Base-by-base conservation (phyloP, 2,797 vertebrate genomes). In the Euphonia xanthogaster region DNA sequence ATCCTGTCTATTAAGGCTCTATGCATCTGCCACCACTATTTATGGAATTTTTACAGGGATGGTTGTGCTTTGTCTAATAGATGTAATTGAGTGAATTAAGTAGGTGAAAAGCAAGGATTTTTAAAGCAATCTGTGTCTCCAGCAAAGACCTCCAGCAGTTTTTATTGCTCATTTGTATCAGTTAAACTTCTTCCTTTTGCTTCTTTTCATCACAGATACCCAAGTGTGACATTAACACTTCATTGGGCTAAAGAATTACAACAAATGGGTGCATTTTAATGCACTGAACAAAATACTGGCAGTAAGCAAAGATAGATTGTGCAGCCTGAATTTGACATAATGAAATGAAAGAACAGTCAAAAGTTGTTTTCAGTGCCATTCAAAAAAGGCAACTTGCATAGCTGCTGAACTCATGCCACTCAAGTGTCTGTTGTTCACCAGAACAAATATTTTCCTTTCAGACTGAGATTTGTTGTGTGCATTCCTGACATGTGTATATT, bases 361-460 rank as follows among this genome's bases (percentile, higher is more conserved):
- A 85, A 81, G 15, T 40, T 12, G 24, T 3, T 74, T 90, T 79
- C 71, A 71, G 5, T 60, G 45, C 23, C 28, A 16, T 17, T 24
- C 18, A 40, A 24, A 66, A 77, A 66, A 28, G 28, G 21, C 45
- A 33, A 30, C 83, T 73, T 84, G 40, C 37, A 20, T 79, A 0
- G 0, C 37, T 67, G 30, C 55, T 88, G 17, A 75, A 62, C 73
- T 92, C 21, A 0, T 42, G 57, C 58, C n/a, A 22, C 77, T 92
- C 55, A 42, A 12, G 45, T 40, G 35, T 74, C 61, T 82, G 48
- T 31, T 76, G n/a, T 54, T 93, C 55, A 44, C 30, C 35, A 86
- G 48, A 73, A 57, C 37, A 91, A 94, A 75, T 68, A 14, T 93
- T 94, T 94, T 91, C 53, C 45, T 91, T 94, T 95, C 68, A 53